Evolutionary conservation across 92 coral and sea anemone species (phyloP).

Genomic region (Micromussa lordhowensis): DNA sequence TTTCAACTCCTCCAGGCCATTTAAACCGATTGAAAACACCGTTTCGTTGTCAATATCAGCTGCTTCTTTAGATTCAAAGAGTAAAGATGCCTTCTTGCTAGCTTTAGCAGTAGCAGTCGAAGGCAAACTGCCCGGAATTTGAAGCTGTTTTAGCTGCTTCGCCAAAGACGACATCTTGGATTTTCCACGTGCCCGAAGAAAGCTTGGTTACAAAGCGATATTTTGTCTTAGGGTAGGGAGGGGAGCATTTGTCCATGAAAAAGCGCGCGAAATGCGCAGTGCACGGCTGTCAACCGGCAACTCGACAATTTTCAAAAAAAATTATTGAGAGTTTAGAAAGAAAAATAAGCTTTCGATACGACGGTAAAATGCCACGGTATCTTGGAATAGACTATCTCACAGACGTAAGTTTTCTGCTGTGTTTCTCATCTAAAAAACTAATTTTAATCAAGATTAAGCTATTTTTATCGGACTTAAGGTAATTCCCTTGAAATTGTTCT

Average conservation of each 20-base stretch:
- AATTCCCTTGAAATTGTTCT: no score
- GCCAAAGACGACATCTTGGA: slow-evolving; percentile 93
- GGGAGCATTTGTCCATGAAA: neutral
- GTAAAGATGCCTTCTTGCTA: slow-evolving; percentile 81
- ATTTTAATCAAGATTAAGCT: neutral
- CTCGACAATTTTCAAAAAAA: no score
- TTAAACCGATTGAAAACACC: slow-evolving; percentile 86
- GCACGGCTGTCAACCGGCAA: neutral
- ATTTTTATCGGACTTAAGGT: neutral
- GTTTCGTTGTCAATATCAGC: slow-evolving; percentile 96
- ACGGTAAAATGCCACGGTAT: slow-evolving; percentile 73
- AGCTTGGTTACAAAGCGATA: neutral
- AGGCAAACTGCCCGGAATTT: slow-evolving; percentile 84
- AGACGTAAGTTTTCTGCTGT: slow-evolving; percentile 58
- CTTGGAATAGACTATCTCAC: slow-evolving; percentile 81
- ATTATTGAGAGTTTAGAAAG: neutral
- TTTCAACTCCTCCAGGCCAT: slow-evolving; percentile 91
- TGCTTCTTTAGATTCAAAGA: slow-evolving; percentile 93
- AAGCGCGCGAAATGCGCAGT: slow-evolving; percentile 12
- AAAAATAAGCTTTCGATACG: neutral
- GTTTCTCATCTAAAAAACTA: neutral
- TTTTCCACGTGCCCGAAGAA: slow-evolving; percentile 32
- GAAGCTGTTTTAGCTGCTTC: slow-evolving; percentile 90
- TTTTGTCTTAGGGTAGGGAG: slow-evolving; percentile 9
- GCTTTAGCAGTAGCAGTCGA: slow-evolving; percentile 77